Percentiles rank a stretch among this genome's conserved stretches.
Evolutionary conservation across 2,113 vertebrate genomes (phyloP).

Genomic region (Mastomys coucha): DNA sequence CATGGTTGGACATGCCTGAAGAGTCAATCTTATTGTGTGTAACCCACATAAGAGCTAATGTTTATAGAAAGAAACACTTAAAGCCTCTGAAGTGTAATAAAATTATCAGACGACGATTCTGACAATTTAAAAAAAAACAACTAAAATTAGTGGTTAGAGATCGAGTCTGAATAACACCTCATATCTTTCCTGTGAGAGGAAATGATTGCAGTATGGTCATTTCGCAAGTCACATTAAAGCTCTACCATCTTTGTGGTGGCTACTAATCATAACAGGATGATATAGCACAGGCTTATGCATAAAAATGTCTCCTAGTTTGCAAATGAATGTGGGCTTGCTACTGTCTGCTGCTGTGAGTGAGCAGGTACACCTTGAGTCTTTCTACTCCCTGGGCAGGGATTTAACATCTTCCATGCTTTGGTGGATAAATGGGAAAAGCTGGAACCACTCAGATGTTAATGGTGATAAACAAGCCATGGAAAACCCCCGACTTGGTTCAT

Average conservation of each 20-base stretch:
- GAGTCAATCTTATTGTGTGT: neutral
- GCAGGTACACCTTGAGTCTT: neutral
- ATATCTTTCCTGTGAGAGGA: constrained; percentile 14
- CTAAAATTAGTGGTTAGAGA: neutral
- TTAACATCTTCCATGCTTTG: neutral
- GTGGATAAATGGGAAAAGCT: neutral
- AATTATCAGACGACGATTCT: constrained; percentile 20
- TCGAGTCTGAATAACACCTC: constrained; percentile 8
- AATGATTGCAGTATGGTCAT: neutral
- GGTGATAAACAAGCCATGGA: constrained; percentile 49
- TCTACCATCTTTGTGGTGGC: neutral
- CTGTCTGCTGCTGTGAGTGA: neutral
- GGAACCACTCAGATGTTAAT: constrained; percentile 57
- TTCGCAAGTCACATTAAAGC: neutral
- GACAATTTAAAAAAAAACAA: neutral
- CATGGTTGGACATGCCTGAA: neutral
- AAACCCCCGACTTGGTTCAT: constrained; percentile 68
- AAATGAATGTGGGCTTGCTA: neutral
- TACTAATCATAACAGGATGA: neutral
- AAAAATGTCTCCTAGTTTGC: neutral
- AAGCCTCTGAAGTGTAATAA: neutral
- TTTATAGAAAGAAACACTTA: neutral
- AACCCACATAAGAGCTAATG: neutral
- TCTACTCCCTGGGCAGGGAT: neutral
- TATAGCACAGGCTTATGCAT: neutral